Base-by-base conservation (phyloP, 2,888 invertebrate species). In the Caenorhabditis sinica region DNA sequence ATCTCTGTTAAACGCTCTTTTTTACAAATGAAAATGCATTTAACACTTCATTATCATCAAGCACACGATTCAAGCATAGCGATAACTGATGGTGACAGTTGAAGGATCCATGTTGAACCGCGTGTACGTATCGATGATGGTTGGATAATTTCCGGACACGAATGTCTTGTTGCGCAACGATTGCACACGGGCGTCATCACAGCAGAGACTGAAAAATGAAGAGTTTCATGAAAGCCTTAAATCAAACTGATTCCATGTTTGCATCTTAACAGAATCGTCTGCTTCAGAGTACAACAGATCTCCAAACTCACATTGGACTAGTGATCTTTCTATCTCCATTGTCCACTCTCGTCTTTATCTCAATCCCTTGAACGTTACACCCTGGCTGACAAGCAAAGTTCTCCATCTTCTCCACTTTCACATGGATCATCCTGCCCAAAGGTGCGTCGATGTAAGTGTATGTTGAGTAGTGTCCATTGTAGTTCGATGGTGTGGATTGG, bases 291-390 rank as follows among this genome's bases (percentile, higher is more conserved):
- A n/a, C n/a, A n/a, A n/a, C n/a, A n/a, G n/a, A n/a, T n/a, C n/a
- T n/a, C n/a, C n/a, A 33, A 43, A 69, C 61, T 68, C 25, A 76
- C 82, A 82, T 66, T 25, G 82, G 72, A 51, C 66, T 76, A 13
- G 60, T 60, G 4, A 30, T 30, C 20, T 13, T 58, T 0, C 9
- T 33, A 51, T 82, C 82, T 5, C 20, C 43, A 15, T 25, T 53
- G 2, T 30, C 23, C 40, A 28, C 5, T 28, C 25, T 25, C 15
- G 15, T 23, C 43, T 82, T 82, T 1, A 72, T 25, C 36, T 82
- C 76, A n/a, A 82, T 40, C 23, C 82, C 82, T 53, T 76, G 58
- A 25, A 30, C 15, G 11, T 69, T 72, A 20, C 82, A 82, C 15
- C 76, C 72, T 45, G 45, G 1, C n/a, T 25, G 5, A 40, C 82